A percentile compares a stretch with the other conserved stretches of the same genome.
Evolutionary conservation across 1,140 invertebrate species (phyloP).

Genomic region (Drosophila fuyamai): DNA sequence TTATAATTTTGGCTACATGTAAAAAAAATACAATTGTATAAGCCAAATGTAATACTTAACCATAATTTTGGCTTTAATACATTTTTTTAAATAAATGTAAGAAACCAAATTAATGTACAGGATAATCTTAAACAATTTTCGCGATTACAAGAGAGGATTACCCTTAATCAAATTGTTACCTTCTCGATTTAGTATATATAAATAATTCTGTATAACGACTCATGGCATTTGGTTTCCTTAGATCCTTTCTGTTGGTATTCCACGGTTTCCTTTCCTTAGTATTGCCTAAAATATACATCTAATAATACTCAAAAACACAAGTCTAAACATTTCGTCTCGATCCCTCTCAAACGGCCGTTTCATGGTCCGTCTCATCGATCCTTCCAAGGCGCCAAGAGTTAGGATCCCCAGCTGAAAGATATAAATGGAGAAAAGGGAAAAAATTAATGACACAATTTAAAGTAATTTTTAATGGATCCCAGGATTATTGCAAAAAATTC

Average conservation of each 20-base stretch:
- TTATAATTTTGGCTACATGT: not conserved
- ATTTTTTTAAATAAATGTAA: too few species aligned
- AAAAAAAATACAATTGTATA: not conserved
- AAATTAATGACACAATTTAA: not conserved
- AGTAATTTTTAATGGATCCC: not conserved
- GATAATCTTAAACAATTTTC: not conserved
- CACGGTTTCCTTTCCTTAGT: conserved; percentile 14
- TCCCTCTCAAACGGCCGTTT: conserved; percentile 90
- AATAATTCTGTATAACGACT: conserved; percentile 46
- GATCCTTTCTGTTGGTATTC: conserved; percentile 12
- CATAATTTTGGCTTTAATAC: conserved; percentile 15
- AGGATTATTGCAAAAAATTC: not conserved
- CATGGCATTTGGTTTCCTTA: conserved; percentile 30
- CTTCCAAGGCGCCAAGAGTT: conserved; percentile 92
- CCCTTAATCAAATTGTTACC: conserved; percentile 4
- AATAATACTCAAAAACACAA: conserved; percentile 84
- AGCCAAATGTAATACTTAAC: conserved; percentile 4
- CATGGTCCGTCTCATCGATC: conserved; percentile 92
- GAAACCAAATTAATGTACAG: not conserved
- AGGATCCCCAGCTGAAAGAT: conserved; percentile 88
- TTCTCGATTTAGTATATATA: conserved; percentile 21
- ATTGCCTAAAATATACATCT: conserved; percentile 79
- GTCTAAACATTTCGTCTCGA: conserved; percentile 65
- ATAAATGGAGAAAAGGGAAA: conserved; percentile 6
- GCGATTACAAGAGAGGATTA: conserved; percentile 6